phyloP scores from a whole-genome alignment of 2,888 invertebrate species.

The Leucophora obtusa region DNA sequence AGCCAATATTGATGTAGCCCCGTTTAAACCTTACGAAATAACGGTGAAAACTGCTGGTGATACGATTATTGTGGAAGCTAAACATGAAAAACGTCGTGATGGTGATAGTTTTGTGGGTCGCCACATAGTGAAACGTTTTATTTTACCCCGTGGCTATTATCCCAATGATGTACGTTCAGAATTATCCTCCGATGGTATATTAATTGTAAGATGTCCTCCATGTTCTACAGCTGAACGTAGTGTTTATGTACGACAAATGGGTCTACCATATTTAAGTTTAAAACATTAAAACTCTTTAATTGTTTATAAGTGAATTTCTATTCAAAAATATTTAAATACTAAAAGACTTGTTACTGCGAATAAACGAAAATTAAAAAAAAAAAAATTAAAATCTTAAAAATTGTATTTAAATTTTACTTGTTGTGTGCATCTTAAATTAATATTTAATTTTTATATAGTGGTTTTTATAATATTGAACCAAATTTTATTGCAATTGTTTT shows the following conservation, averaged over 20 bases:
- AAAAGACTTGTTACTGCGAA: constrained; percentile 32
- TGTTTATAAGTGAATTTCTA: not conserved
- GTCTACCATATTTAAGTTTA: constrained; percentile 81
- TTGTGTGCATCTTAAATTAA: constrained; percentile 24
- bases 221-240: constrained; percentile 81
- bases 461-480: constrained; percentile 14
- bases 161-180: constrained; percentile 85
- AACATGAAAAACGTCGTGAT: constrained; percentile 84
- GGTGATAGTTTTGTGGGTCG: constrained; percentile 87
- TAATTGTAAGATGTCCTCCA: constrained; percentile 85
- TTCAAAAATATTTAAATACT: constrained; percentile 16
- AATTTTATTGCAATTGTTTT: constrained; percentile 7
- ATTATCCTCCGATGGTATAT: constrained; percentile 84
- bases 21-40: constrained; percentile 84
- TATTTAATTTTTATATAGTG: constrained; percentile 47
- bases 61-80: constrained; percentile 83
- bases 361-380: constrained; percentile 44
- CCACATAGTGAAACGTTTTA: constrained; percentile 86
- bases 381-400: constrained; percentile 4
- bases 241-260: constrained; percentile 86
- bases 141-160: constrained; percentile 85
- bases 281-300: constrained; percentile 71
- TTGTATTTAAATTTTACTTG: constrained; percentile 18
- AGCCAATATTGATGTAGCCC: constrained; percentile 83
- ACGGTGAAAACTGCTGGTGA: constrained; percentile 83